Evolutionary conservation across 2,888 invertebrate species (phyloP), one percentile per base, ranked within the genome.

Genomic region (Scaptomyza cyrtandrae): DNA sequence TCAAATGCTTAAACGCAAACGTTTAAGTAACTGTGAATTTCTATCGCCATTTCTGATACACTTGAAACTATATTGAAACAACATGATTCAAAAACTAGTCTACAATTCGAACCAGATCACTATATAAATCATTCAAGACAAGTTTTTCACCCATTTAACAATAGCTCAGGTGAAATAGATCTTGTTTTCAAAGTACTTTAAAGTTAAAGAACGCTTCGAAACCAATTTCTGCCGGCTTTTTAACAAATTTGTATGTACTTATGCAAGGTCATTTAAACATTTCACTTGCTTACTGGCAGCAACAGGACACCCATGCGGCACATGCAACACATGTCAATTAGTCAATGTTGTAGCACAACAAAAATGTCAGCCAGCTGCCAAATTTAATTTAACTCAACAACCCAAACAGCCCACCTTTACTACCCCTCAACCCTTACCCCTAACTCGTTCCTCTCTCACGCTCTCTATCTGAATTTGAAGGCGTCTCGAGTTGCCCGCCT

Each of bases 311-410:
- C 9, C 14, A 56, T 41, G 16, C 60, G 59, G 39, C 63, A 71
- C 70, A 75, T 69, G 86, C 89, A 81, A 71, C 89, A 71, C 75
- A 85, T 89, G 84, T 81, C 84, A 84, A 84, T 84, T 84, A 84
- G 85, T 86, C 80, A 62, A 58, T 50, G 66, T 63, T 66, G 52
- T 63, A 10, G 41, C 14, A 64, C 67, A 68, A 69, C 63, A 69
- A 74, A 75, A 75, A 78, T 75, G 82, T 58, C 85, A 88, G 85
- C 71, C 65, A 71, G 87, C 86, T 87, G 84, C 79, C 87, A 84
- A 87, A 87, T 89, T 89, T 81, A 89, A 89, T 87, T 84, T 81
- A 63, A 39, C 56, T 35, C 62, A 71, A 41, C 53, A 59, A 33
- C 14, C 10, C 41, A 27, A 57, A 16, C 71, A 48, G 43, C 45